phyloP scores from a whole-genome alignment of 2,113 vertebrate species.

The Equus przewalskii region DNA sequence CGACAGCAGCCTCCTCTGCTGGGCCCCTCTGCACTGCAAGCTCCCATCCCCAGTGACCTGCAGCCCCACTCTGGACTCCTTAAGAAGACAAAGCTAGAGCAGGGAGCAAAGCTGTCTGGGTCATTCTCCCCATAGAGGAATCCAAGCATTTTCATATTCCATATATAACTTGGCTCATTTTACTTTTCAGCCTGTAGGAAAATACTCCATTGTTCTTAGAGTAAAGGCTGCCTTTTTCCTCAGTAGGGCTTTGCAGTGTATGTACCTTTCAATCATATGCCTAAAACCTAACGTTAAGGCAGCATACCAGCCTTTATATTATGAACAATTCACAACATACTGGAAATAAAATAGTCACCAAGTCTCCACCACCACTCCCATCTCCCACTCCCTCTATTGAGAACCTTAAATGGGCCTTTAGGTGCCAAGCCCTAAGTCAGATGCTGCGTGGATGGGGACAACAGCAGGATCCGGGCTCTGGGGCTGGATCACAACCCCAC shows the following conservation, averaged over 20 bases:
- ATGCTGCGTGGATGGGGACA: neutral
- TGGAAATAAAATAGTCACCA: neutral
- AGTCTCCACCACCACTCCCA: neutral
- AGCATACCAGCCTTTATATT: conserved; percentile 39
- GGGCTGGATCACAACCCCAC: neutral
- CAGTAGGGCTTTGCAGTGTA: neutral
- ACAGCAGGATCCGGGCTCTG: neutral
- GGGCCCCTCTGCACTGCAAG: neutral
- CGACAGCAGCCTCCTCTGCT: neutral
- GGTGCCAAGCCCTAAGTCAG: neutral
- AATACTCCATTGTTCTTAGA: conserved; percentile 47
- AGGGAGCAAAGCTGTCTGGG: neutral
- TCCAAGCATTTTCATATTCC: neutral
- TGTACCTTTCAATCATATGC: conserved; percentile 25
- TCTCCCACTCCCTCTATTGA: neutral
- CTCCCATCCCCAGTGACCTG: neutral
- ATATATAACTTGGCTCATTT: conserved; percentile 13
- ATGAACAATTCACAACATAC: conserved; percentile 52
- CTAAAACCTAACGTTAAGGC: conserved; percentile 33
- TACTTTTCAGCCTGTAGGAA: conserved; percentile 57
- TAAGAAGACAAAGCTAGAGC: neutral
- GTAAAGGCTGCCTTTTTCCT: conserved; percentile 57
- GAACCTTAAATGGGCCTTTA: conserved; percentile 10
- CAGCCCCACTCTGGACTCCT: neutral
- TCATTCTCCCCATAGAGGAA: conserved; percentile 22